Conservation (phyloP, 2,797 vertebrate genomes). For the Momotus momota region DNA sequence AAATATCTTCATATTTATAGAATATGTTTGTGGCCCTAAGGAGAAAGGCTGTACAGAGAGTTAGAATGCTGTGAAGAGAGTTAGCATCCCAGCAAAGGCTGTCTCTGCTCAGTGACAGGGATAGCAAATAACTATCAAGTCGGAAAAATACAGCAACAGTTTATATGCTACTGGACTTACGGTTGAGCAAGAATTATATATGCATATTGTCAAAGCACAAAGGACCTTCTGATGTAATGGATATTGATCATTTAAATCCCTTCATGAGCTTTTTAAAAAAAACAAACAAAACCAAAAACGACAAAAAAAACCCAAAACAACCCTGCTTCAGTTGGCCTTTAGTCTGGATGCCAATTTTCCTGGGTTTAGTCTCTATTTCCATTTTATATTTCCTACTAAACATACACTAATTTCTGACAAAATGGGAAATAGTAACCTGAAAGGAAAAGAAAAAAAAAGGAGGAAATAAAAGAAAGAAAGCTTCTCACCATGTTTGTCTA, state of each 20-base stretch:
- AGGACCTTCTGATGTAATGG: not conserved
- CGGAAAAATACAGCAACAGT: not conserved
- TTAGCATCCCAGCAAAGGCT: not conserved
- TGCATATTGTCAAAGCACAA: not conserved
- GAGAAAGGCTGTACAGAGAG: not conserved
- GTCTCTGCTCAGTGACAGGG: not conserved
- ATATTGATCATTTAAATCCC: not conserved
- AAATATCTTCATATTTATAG: not conserved
- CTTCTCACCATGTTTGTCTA: not conserved
- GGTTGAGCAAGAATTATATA: not conserved
- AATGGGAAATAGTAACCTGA: not conserved
- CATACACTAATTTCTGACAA: not conserved
- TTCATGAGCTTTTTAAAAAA: not conserved
- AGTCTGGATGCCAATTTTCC: not conserved
- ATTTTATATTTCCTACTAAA: not conserved
- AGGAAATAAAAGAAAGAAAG: not conserved
- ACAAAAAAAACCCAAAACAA: no score
- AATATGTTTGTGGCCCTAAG: not conserved
- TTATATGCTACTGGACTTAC: not conserved
- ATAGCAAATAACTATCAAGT: not conserved
- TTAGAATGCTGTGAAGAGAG: not conserved
- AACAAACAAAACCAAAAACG: no score
- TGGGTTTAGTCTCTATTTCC: not conserved
- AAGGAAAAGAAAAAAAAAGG: not conserved
- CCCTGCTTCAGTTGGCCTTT: not conserved